Conservation (phyloP, 53 echinoderm and acorn worm genomes). For the Holothuria leucospilota region DNA sequence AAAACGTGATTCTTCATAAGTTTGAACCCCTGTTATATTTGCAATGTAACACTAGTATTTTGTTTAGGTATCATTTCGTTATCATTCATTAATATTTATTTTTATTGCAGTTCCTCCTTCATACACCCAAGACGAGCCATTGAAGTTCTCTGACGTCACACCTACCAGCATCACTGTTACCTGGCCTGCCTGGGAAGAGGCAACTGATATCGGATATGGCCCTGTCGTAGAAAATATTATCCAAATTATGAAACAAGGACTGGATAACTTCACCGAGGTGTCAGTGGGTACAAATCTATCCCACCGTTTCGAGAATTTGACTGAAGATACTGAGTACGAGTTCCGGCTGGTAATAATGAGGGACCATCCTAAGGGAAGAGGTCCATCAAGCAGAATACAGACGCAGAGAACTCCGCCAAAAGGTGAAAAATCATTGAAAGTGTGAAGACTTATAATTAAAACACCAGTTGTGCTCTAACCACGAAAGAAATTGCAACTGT, state of each 20-base stretch:
- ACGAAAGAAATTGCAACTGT: too few relatives aligned
- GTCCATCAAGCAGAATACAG: background rate
- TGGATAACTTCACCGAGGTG: background rate
- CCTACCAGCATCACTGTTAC: background rate
- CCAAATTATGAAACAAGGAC: background rate
- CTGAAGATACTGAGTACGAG: background rate
- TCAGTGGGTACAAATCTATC: background rate
- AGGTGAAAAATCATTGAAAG: too few relatives aligned
- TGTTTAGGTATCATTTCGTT: too few relatives aligned
- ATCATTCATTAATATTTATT: too few relatives aligned
- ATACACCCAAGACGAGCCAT: background rate
- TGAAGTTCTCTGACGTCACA: constrained; percentile 12
- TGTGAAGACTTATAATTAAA: too few relatives aligned
- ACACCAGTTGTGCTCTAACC: too few relatives aligned
- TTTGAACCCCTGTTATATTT: too few relatives aligned
- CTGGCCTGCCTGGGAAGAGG: constrained; percentile 1
- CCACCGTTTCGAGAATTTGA: constrained; percentile 12
- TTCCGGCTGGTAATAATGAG: background rate
- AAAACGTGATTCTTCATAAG: too few relatives aligned
- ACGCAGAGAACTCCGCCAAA: background rate
- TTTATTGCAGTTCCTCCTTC: background rate
- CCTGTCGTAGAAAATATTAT: background rate
- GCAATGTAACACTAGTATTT: too few relatives aligned
- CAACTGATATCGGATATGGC: background rate
- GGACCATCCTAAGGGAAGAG: constrained; percentile 5